Conservation (phyloP, 2,797 vertebrate species). For the Danio tinwini region DNA sequence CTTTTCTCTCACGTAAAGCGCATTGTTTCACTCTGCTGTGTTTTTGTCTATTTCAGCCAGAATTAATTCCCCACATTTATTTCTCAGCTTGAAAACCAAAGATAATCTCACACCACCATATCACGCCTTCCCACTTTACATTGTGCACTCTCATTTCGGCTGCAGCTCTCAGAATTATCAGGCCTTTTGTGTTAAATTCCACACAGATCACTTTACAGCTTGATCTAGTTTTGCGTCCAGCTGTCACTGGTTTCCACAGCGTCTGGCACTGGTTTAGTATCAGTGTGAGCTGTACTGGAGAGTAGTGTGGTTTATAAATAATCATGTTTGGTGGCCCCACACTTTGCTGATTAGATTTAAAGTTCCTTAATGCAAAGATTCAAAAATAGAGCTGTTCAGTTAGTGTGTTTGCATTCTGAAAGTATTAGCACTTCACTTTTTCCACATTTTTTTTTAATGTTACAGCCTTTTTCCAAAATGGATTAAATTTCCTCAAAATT, state of each 20-base stretch:
- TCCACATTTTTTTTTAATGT: too few relatives aligned
- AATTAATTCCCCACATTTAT: conserved; percentile 24
- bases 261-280: background rate
- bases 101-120: background rate
- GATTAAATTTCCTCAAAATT: too few relatives aligned
- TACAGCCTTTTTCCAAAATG: too few relatives aligned
- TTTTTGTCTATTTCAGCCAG: conserved; percentile 1
- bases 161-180: conserved; percentile 2
- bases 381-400: too few relatives aligned
- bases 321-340: background rate
- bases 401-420: too few relatives aligned
- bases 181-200: background rate
- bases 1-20: conserved; percentile 13
- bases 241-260: background rate
- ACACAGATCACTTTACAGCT: background rate
- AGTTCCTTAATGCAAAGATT: background rate
- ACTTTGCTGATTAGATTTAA: background rate
- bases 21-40: conserved; percentile 7
- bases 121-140: conserved; percentile 16
- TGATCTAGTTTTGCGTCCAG: conserved; percentile 20
- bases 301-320: background rate
- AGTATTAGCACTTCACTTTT: too few relatives aligned
- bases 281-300: conserved; percentile 16
- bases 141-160: conserved; percentile 29
- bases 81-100: background rate